Percentiles rank a stretch among this genome's conserved stretches.
Evolutionary conservation across 2,797 vertebrate genomes (phyloP).

Genomic region (Coregonus sp.): DNA sequence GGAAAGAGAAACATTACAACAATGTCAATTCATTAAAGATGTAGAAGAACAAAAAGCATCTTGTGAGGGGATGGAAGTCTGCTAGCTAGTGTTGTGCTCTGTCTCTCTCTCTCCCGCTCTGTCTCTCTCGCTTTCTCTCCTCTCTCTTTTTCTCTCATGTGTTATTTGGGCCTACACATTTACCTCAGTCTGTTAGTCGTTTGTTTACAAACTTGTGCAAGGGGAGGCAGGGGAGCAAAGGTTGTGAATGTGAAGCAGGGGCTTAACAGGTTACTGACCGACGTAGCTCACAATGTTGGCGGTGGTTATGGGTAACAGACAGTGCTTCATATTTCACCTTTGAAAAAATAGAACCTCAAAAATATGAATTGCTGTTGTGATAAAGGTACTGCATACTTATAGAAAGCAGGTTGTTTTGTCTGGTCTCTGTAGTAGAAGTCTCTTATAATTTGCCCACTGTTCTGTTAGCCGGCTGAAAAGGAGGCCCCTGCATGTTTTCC

Average conservation of each 20-base stretch:
- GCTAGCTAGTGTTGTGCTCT: too few relatives aligned
- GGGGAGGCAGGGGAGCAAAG: conserved; percentile 37
- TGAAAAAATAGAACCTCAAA: not conserved
- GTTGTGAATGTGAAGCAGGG: conserved; percentile 30
- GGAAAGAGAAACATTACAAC: too few relatives aligned
- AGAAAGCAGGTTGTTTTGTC: not conserved
- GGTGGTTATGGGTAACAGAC: not conserved
- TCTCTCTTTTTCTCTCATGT: not conserved
- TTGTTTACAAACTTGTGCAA: conserved; percentile 50
- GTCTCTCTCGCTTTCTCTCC: too few relatives aligned
- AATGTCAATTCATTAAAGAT: too few relatives aligned
- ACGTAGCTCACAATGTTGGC: conserved; percentile 21
- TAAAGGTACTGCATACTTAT: not conserved
- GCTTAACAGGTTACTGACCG: conserved; percentile 23
- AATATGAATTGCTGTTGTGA: not conserved
- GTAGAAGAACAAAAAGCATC: too few relatives aligned
- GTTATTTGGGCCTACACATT: not conserved
- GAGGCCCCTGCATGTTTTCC: conserved; percentile 73
- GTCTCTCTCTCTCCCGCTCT: too few relatives aligned
- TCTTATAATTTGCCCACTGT: not conserved
- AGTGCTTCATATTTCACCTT: not conserved
- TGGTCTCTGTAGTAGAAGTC: not conserved
- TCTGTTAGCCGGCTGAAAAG: conserved; percentile 48
- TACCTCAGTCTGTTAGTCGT: not conserved
- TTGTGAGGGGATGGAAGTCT: too few relatives aligned